A percentile compares a stretch with the other conserved stretches of the same genome.
Evolutionary conservation across 2,888 invertebrate genomes (phyloP).

Genomic region (Lasioglossum villosulum): DNA sequence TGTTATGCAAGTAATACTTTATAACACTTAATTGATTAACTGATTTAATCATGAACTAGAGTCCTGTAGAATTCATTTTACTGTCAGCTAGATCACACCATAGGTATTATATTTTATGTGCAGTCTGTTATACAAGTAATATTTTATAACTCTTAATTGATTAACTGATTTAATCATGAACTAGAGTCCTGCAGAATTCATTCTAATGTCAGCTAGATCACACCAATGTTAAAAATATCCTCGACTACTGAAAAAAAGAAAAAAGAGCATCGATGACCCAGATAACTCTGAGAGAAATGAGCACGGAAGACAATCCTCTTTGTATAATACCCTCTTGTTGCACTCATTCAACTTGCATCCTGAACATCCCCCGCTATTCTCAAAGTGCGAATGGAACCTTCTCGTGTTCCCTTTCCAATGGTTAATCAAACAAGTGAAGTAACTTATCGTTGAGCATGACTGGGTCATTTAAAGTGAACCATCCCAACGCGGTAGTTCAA

Average conservation of each 20-base stretch:
- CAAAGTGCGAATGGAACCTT: neutral
- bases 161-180: neutral
- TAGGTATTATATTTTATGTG: neutral
- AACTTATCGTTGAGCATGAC: neutral
- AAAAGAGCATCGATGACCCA: slow-evolving; percentile 11
- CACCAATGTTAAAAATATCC: neutral
- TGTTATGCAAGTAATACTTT: too few species aligned
- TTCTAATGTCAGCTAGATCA: neutral
- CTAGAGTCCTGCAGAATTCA: neutral
- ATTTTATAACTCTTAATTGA: neutral
- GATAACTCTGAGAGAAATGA: slow-evolving; percentile 8
- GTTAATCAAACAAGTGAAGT: neutral
- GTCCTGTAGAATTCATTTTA: neutral
- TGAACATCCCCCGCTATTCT: neutral
- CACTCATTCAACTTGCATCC: slow-evolving; percentile 3
- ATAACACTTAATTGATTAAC: neutral
- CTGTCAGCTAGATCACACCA: neutral
- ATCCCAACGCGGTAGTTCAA: neutral
- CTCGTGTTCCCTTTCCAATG: neutral
- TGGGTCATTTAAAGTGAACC: neutral
- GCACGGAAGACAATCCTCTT: slow-evolving; percentile 10
- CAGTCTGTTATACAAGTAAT: too few species aligned
- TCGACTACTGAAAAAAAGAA: neutral
- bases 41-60: neutral
- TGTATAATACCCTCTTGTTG: slow-evolving; percentile 1